A percentile compares a stretch with the other conserved stretches of the same genome.
These are phyloP conservation scores for Bugulina stolonifera DNA, from an alignment of 2,888 invertebrate species.

Conservation along the genomic window DNA sequence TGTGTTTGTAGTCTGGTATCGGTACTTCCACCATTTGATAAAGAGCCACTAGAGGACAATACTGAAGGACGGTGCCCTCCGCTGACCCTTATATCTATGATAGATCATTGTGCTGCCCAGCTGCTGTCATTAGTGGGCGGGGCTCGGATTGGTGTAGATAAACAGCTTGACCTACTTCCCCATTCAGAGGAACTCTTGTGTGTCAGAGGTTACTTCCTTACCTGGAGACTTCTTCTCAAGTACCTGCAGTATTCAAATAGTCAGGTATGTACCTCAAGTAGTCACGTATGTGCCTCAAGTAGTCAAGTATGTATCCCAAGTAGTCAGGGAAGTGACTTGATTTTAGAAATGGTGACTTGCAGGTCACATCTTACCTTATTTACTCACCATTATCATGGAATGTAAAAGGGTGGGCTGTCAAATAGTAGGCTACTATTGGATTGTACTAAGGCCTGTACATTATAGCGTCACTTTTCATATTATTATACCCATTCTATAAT, in stretches of 20 bases:
- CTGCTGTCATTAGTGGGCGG: slow-evolving; percentile 40
- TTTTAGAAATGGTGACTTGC: too few species aligned
- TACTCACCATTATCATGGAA: too few species aligned
- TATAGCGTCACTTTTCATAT: too few species aligned
- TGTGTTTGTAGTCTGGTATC: slow-evolving; percentile 34
- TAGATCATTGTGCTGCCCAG: slow-evolving; percentile 34
- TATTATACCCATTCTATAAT: too few species aligned
- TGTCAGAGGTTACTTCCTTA: slow-evolving; percentile 66
- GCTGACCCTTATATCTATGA: slow-evolving; percentile 35
- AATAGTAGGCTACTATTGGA: too few species aligned
- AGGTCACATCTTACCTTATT: too few species aligned
- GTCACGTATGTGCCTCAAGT: too few species aligned
- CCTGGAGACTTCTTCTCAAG: slow-evolving; percentile 64
- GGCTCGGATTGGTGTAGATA: slow-evolving; percentile 35
- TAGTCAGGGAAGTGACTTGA: too few species aligned
- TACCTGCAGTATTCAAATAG: slow-evolving; percentile 18
- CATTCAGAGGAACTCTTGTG: slow-evolving; percentile 56
- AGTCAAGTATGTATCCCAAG: too few species aligned
- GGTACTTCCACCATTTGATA: slow-evolving; percentile 35
- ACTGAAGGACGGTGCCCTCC: slow-evolving; percentile 37
- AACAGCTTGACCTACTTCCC: slow-evolving; percentile 37
- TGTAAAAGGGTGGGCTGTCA: background rate
- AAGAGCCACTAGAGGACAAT: slow-evolving; percentile 32
- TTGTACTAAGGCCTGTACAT: too few species aligned
- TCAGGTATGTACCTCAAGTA: too few species aligned